A percentile compares a stretch with the other conserved stretches of the same genome.
Evolutionary conservation across 2,797 vertebrate genomes (phyloP).

Genomic region (Enteromius anoplus): DNA sequence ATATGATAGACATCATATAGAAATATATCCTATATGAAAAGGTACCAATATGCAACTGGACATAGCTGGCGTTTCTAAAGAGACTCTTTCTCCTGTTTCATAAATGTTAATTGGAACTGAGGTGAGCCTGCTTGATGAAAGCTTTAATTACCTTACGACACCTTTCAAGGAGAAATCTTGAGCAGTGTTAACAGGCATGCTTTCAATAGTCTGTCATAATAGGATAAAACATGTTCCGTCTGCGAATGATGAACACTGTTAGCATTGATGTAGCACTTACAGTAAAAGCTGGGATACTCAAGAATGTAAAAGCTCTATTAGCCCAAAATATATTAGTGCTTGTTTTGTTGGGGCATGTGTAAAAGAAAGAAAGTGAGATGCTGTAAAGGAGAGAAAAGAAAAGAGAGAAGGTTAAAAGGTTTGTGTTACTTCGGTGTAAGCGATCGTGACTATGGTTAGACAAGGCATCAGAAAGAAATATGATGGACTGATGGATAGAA

Average conservation of each 20-base stretch:
- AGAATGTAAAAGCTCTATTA: conserved; percentile 74
- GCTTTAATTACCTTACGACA: conserved; percentile 65
- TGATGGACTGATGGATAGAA: not conserved
- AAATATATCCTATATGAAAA: not conserved
- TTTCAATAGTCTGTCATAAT: conserved; percentile 60
- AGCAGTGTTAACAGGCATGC: conserved; percentile 32
- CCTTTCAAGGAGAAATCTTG: conserved; percentile 58
- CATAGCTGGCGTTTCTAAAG: not conserved
- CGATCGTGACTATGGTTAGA: not conserved
- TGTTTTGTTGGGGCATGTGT: conserved; percentile 60
- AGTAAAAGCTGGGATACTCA: conserved; percentile 65
- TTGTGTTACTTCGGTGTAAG: not conserved
- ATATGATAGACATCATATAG: not conserved
- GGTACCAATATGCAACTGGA: not conserved
- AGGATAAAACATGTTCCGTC: conserved; percentile 66
- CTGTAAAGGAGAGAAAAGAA: conserved; percentile 10
- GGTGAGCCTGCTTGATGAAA: conserved; percentile 71
- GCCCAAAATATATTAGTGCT: conserved; percentile 68
- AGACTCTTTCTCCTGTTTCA: conserved; percentile 18
- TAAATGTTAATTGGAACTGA: conserved; percentile 55
- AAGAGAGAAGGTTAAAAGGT: not conserved
- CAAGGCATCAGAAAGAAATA: not conserved
- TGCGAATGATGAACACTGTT: conserved; percentile 70
- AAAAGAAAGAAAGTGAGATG: conserved; percentile 50
- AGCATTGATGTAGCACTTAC: conserved; percentile 73